These are phyloP conservation scores for Panagrolaimus sp. DNA, from an alignment of 1,140 invertebrate species.

Conservation along the genomic window DNA sequence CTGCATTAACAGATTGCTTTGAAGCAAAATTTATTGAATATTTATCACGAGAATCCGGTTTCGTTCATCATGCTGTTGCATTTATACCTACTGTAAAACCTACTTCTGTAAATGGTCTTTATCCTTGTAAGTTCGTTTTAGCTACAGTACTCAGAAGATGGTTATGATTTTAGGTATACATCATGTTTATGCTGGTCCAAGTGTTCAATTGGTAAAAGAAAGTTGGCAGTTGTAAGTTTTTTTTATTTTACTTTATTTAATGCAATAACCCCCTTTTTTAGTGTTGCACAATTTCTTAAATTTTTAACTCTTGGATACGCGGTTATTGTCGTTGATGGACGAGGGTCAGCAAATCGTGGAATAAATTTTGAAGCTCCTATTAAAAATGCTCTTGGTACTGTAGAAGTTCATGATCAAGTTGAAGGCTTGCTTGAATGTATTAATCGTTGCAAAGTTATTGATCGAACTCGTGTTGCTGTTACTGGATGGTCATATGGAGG, in stretches of 20 bases:
- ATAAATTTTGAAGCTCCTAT: constrained; percentile 83
- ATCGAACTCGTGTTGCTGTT: constrained; percentile 82
- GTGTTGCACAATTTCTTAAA: constrained; percentile 63
- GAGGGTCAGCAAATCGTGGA: constrained; percentile 86
- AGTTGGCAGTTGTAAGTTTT: constrained; percentile 41
- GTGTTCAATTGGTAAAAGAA: constrained; percentile 92
- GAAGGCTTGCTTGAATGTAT: constrained; percentile 82
- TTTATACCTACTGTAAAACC: constrained; percentile 66
- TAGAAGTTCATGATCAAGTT: constrained; percentile 90
- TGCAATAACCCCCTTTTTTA: constrained; percentile 23
- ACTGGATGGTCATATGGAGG: constrained; percentile 94
- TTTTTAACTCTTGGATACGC: constrained; percentile 90
- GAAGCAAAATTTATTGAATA: constrained; percentile 28
- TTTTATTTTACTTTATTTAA: background rate
- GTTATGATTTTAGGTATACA: constrained; percentile 68
- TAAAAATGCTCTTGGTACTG: constrained; percentile 79
- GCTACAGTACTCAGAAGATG: no score
- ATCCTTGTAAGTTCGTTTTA: constrained; percentile 64
- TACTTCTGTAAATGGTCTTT: constrained; percentile 75
- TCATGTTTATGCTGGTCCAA: constrained; percentile 79
- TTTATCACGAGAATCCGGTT: constrained; percentile 52
- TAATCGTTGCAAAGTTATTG: constrained; percentile 69
- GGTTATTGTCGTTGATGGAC: constrained; percentile 86
- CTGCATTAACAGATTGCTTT: constrained; percentile 14
- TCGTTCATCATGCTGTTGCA: constrained; percentile 71